These are phyloP conservation scores for Periplaneta americana DNA, from an alignment of 1,140 invertebrate genomes.

Conservation along the genomic window DNA sequence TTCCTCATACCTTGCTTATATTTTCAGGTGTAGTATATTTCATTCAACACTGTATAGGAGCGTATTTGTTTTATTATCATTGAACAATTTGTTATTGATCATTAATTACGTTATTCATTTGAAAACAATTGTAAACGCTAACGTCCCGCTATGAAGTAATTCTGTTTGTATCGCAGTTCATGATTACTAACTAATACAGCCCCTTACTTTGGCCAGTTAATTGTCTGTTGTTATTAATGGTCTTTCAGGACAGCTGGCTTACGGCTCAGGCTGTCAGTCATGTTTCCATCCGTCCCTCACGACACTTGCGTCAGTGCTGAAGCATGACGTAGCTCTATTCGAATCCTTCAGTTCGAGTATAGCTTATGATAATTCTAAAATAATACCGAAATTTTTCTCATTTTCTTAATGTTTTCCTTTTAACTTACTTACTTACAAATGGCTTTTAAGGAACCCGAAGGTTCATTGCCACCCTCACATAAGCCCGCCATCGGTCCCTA, in stretches of 20 bases:
- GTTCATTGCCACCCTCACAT: too few species aligned
- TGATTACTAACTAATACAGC: neutral
- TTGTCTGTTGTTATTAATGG: neutral
- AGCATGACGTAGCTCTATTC: too few species aligned
- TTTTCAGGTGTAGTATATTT: too few species aligned
- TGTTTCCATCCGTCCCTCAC: neutral
- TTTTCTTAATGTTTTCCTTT: too few species aligned
- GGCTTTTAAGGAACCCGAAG: too few species aligned
- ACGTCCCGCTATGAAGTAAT: neutral
- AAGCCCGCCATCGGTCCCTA: too few species aligned
- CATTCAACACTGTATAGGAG: too few species aligned
- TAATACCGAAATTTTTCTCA: too few species aligned
- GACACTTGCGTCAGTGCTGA: neutral
- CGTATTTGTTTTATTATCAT: neutral
- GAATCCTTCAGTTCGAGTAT: too few species aligned
- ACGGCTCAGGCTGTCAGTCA: neutral
- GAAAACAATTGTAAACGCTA: neutral
- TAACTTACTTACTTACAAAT: too few species aligned
- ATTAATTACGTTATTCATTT: neutral
- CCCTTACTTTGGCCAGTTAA: neutral
- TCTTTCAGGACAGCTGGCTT: neutral
- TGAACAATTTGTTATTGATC: neutral
- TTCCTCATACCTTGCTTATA: too few species aligned
- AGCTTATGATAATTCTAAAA: too few species aligned
- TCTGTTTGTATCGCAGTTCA: neutral